A percentile compares a stretch with the other conserved stretches of the same genome.
Conservation (phyloP, 2,888 invertebrate genomes). For the Germaria angustata region DNA sequence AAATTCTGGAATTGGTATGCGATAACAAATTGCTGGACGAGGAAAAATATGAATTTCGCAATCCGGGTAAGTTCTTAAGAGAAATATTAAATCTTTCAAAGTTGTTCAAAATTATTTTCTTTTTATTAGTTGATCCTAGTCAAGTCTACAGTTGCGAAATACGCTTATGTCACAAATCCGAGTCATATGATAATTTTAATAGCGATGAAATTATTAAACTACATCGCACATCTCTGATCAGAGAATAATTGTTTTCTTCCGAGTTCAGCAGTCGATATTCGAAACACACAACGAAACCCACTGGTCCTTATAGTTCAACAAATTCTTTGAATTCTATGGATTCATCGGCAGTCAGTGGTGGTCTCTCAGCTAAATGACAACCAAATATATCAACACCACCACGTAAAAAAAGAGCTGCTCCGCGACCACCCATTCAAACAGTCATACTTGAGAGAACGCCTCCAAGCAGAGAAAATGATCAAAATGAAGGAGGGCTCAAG, state of each 20-base stretch:
- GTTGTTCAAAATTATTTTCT: background rate
- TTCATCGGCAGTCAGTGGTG: conserved; percentile 79
- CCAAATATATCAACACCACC: conserved; percentile 73
- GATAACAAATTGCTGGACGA: conserved; percentile 88
- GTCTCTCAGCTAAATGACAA: conserved; percentile 73
- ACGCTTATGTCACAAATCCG: conserved; percentile 79
- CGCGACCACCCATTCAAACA: conserved; percentile 78
- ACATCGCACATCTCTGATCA: conserved; percentile 75
- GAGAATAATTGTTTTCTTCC: conserved; percentile 79
- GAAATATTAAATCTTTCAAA: too few relatives aligned
- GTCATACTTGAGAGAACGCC: conserved; percentile 76
- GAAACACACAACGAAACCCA: conserved; percentile 78
- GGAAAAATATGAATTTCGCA: conserved; percentile 87
- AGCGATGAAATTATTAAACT: conserved; percentile 78
- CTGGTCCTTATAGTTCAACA: conserved; percentile 80
- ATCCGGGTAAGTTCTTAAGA: conserved; percentile 84
- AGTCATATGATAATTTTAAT: conserved; percentile 78
- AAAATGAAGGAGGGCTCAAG: background rate
- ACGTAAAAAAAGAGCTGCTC: conserved; percentile 79
- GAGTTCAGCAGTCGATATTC: conserved; percentile 79
- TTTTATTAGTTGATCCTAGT: conserved; percentile 77
- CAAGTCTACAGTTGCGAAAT: conserved; percentile 80
- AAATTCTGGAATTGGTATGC: conserved; percentile 87
- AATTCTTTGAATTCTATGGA: conserved; percentile 80
- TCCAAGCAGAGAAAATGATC: conserved; percentile 68